These are phyloP conservation scores for Hydroisotoma schaefferi DNA, from an alignment of 2,888 invertebrate genomes.

Conservation along the genomic window DNA sequence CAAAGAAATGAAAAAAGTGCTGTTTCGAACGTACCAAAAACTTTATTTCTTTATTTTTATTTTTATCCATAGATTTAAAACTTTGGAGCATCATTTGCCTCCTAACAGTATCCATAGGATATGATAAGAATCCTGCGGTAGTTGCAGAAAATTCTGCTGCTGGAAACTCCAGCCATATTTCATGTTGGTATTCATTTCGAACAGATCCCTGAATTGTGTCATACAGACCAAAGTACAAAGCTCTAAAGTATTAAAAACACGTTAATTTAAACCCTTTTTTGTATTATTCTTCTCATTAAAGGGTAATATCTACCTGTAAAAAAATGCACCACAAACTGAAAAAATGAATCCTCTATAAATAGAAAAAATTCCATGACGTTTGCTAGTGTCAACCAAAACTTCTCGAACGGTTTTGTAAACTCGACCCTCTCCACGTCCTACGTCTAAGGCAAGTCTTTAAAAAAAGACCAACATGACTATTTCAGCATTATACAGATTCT, in stretches of 20 bases:
- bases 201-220: constrained; percentile 22
- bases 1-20: neutral
- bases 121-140: constrained; percentile 28
- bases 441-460: constrained; percentile 31
- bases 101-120: constrained; percentile 38
- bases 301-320: constrained; percentile 33
- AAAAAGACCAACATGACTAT: constrained; percentile 1
- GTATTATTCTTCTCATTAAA: neutral
- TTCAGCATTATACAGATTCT: constrained; percentile 1
- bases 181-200: constrained; percentile 17
- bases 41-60: neutral
- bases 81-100: constrained; percentile 37
- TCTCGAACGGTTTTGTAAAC: constrained; percentile 8
- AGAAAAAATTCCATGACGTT: constrained; percentile 20
- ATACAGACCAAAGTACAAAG: constrained; percentile 37
- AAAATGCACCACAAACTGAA: constrained; percentile 36
- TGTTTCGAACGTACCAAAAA: neutral
- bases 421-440: constrained; percentile 2
- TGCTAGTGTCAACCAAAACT: constrained; percentile 15
- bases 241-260: constrained; percentile 12
- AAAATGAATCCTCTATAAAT: constrained; percentile 36
- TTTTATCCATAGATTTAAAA: neutral
- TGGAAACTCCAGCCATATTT: constrained; percentile 22
- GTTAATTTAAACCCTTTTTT: neutral
- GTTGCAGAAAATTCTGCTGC: constrained; percentile 29